Percentiles rank a stretch among this genome's conserved stretches.
Evolutionary conservation across 2,797 vertebrate species (phyloP).

Genomic region (Pyrocephalus nanus): DNA sequence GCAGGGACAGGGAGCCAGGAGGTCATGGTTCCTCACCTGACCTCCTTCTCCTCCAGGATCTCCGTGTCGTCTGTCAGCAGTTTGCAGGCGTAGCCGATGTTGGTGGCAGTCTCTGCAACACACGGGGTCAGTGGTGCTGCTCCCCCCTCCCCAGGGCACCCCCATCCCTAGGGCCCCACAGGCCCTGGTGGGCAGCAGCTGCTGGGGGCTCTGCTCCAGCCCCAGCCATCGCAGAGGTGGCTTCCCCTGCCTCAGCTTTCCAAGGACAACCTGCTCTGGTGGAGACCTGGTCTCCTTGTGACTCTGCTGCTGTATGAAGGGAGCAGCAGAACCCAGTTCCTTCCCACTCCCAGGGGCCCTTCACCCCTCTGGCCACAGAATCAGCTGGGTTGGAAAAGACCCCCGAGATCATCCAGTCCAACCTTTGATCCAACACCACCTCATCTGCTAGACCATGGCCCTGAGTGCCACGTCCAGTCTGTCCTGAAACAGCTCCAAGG

Average conservation of each 20-base stretch:
- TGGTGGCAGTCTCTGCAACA: conserved; percentile 89
- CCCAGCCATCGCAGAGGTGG: rapidly evolving
- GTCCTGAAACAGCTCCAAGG: not conserved
- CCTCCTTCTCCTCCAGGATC: conserved; percentile 87
- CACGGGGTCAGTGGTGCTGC: not conserved
- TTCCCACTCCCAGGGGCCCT: not conserved
- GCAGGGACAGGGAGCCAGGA: not conserved
- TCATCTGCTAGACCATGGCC: not conserved
- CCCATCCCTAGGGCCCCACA: not conserved
- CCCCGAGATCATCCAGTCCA: not conserved
- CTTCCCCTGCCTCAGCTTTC: conserved; percentile 7
- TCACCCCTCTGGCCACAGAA: not conserved
- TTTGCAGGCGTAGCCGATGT: conserved; percentile 89
- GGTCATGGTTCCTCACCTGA: conserved; percentile 74
- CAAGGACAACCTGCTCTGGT: not conserved
- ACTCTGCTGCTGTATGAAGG: not conserved
- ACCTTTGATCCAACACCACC: not conserved
- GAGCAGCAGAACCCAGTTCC: not conserved
- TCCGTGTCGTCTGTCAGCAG: conserved; percentile 85
- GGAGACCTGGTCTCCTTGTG: not conserved
- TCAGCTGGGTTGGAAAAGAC: not conserved
- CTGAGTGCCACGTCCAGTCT: not conserved
- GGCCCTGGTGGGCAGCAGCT: not conserved
- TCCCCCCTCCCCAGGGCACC: not conserved
- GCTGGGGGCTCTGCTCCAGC: not conserved